Evolutionary conservation across 2,797 vertebrate species (phyloP).

Genomic region (Onychomys arenicola): DNA sequence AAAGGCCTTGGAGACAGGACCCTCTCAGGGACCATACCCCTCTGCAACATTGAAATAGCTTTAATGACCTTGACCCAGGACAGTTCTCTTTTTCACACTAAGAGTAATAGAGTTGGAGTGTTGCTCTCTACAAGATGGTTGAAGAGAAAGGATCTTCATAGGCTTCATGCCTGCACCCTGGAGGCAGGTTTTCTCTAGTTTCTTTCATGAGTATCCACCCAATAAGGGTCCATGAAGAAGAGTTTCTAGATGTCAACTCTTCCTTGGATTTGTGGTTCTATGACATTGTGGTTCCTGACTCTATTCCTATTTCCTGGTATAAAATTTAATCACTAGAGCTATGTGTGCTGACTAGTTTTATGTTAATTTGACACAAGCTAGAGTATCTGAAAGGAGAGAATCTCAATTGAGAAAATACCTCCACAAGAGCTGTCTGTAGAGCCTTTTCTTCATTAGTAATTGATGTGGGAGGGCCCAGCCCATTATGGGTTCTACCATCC

Average conservation of each 20-base stretch:
- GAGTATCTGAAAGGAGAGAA: neutral
- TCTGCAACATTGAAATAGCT: neutral
- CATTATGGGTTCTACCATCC: neutral
- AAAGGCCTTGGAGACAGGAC: neutral
- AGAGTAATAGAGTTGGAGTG: neutral
- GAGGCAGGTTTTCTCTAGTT: neutral
- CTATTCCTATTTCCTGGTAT: neutral
- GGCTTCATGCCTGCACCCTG: neutral
- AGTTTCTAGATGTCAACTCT: neutral
- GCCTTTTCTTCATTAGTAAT: neutral
- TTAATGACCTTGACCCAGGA: neutral
- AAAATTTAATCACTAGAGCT: neutral
- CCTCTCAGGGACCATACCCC: neutral
- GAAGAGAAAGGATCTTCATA: neutral
- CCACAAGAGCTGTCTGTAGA: neutral
- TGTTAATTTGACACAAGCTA: neutral
- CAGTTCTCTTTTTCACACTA: neutral
- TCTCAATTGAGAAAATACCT: neutral
- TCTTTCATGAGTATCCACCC: neutral
- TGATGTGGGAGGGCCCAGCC: neutral
- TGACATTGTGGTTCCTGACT: neutral
- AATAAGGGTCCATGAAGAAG: neutral
- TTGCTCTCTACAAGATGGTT: neutral
- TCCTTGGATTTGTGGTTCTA: neutral
- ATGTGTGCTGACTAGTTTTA: neutral